A percentile compares a stretch with the other conserved stretches of the same genome.
Conservation (phyloP, 2,888 invertebrate species). For the Arrhopalites spinosus region DNA sequence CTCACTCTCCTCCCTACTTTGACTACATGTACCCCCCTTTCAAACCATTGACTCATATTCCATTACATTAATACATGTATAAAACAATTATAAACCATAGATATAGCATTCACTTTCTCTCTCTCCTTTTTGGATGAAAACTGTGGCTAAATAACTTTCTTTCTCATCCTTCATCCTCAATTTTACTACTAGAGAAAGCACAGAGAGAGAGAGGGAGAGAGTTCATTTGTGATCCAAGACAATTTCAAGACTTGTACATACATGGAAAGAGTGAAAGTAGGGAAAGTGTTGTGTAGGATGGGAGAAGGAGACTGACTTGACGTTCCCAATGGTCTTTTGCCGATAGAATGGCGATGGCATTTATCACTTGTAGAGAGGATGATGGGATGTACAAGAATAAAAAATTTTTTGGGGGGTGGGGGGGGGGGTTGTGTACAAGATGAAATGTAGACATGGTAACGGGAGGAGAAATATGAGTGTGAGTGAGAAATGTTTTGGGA, state of each 20-base stretch:
- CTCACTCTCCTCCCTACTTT: background rate
- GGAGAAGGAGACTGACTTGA: conserved; percentile 7
- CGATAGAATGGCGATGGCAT: conserved; percentile 11
- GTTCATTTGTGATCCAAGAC: background rate
- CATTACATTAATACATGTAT: background rate
- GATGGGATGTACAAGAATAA: background rate
- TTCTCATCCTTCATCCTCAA: background rate
- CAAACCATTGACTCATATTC: background rate
- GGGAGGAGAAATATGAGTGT: background rate
- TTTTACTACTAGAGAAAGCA: too few species aligned
- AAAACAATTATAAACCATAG: background rate
- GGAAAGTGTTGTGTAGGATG: too few species aligned
- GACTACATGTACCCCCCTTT: too few species aligned
- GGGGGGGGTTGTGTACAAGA: background rate
- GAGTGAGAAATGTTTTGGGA: background rate
- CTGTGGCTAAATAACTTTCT: conserved; percentile 7
- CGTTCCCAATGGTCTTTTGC: conserved; percentile 1
- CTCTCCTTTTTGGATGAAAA: too few species aligned
- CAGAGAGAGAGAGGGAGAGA: background rate
- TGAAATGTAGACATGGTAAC: background rate
- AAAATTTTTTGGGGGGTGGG: background rate
- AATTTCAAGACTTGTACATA: too few species aligned
- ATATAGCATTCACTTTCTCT: too few species aligned
- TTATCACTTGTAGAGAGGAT: background rate
- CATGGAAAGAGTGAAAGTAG: background rate